Base-by-base conservation (phyloP, 2,113 vertebrate species). In the Prunella fulvescens region DNA sequence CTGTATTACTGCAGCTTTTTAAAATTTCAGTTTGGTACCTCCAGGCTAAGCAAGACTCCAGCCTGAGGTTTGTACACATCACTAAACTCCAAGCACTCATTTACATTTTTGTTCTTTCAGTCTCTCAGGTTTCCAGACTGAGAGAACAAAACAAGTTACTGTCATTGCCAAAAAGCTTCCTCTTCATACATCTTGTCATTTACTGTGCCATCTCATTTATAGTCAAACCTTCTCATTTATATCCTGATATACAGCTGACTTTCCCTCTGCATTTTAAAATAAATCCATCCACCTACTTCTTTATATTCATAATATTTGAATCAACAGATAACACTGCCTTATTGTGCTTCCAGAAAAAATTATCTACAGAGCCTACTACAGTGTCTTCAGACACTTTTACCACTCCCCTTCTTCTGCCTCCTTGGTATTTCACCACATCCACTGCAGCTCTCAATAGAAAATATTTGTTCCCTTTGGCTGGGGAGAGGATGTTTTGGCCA, bases 141-240 rank as follows among this genome's bases (percentile, higher is more conserved):
- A 65, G 57, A 88, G 61, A 93, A 91, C 53, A 96, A 93, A 96
- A 85, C 54, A 77, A 7, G 5, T 45, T 76, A 90, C 67, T 42
- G 84, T 74, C 4, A 0, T 22, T 65, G 62, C 86, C 67, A 90
- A 91, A 92, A 93, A 88, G 25, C 61, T 90, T 88, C 50, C 53
- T 84, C 54, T 61, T 93, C 39, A 31, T 71, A 79, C 24, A 78
- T 71, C 56, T 86, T 88, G 37, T 78, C 58, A 81, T 94, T 94
- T 88, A 69, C 79, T 51, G 28, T 57, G 72, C 79, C 53, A 57
- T 58, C 87, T 95, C 89, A 67, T 90, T 91, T 90, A 85, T 58
- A 96, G 77, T 92, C 84, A 91, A 90, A 86, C 47, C 35, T 82
- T 66, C 66, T 89, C 40, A 80, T 95, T 88, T 94, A 83, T 69